Conservation (phyloP, 2,888 invertebrate species). For the Prenolepis imparis region DNA sequence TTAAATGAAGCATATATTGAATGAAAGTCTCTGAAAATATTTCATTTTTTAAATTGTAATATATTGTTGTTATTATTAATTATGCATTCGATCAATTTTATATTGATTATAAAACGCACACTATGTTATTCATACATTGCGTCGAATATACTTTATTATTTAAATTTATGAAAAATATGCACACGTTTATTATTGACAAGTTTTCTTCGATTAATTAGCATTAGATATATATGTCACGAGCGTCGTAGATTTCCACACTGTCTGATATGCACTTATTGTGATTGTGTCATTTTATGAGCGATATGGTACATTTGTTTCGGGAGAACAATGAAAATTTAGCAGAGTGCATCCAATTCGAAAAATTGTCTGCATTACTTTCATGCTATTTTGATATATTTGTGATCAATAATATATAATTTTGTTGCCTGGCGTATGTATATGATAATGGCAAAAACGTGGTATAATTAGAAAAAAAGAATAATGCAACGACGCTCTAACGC, state of each 20-base stretch:
- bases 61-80: not conserved
- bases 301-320: not conserved
- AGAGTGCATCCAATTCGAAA: not conserved
- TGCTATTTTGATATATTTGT: not conserved
- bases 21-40: not conserved
- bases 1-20: slow-evolving; percentile 6
- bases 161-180: not conserved
- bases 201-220: not conserved
- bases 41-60: not conserved
- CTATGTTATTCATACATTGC: not conserved
- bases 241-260: not conserved
- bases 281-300: slow-evolving; percentile 16
- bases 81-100: not conserved
- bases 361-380: not conserved
- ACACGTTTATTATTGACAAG: slow-evolving; percentile 1
- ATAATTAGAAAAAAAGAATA: not conserved
- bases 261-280: not conserved
- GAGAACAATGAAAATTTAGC: slow-evolving; percentile 17
- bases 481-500: not conserved
- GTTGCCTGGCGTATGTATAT: not conserved
- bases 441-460: not conserved
- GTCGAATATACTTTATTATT: not conserved
- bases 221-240: not conserved
- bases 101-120: slow-evolving; percentile 17
- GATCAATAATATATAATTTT: slow-evolving; percentile 5